Base-by-base conservation (phyloP, 2,113 vertebrate species). In the Albula goreensis region DNA sequence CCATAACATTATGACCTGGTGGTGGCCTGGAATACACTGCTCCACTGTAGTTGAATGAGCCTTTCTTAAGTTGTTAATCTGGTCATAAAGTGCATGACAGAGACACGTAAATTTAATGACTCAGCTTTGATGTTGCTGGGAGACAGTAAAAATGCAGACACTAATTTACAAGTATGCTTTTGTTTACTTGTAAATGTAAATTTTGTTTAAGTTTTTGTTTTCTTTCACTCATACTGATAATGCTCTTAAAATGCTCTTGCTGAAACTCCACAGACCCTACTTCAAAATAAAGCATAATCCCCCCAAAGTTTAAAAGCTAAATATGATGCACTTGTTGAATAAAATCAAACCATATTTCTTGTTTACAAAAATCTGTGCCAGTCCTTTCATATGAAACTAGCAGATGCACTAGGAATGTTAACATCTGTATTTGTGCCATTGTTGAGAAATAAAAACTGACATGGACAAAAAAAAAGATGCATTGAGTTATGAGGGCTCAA, bases 31-130 rank as follows among this genome's bases (percentile, higher is more conserved):
- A 80, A 52, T 50, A 9, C 10, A 25, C 49, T 9, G 70, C 41
- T 57, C 78, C 52, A 66, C 51, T 74, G 48, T n/a, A 78, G 52
- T 25, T 85, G 74, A 70, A 31, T 53, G 78, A 81, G 83, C 15
- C 50, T 25, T 60, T 74, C 60, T 79, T 81, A 48, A 56, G 56
- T 41, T 78, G 56, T 41, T 78, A 88, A 60, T 56, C n/a, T 51
- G 31, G 51, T 12, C 41, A 57, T 2, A 83, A 83, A 86, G 19
- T 53, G 13, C 50, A 74, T 86, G 60, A 60, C 25, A 50, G 50
- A 41, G 25, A 82, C 53, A 82, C 63, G 22, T 60, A 82, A 78
- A 85, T 78, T 85, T 82, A 80, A 87, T 48, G 81, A 66, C 53
- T 66, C 50, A 1, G 48, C 78, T 50, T 22, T 41, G 3, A 70